These are phyloP conservation scores for Epinephelus lanceolatus DNA, from an alignment of 2,113 vertebrate genomes.

Conservation along the genomic window DNA sequence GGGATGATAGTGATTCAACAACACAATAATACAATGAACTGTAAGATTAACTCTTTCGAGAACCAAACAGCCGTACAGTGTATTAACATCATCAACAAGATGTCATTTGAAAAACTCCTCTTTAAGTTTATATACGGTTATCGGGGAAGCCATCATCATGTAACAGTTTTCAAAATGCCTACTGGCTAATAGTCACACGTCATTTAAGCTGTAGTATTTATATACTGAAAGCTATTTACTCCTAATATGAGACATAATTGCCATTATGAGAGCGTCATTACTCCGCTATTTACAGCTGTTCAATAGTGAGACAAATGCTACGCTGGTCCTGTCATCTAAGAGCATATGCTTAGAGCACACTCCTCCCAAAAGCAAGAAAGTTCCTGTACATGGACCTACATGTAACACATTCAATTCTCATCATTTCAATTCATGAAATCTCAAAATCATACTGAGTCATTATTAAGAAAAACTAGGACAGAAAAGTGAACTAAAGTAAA, in stretches of 20 bases:
- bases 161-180: slow-evolving; percentile 8
- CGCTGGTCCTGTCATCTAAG: not conserved
- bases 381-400: not conserved
- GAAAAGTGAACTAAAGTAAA: not conserved
- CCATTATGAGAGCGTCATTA: slow-evolving; percentile 43
- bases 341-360: slow-evolving; percentile 1
- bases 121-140: not conserved
- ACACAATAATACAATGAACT: not conserved
- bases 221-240: slow-evolving; percentile 35
- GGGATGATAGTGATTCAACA: slow-evolving; percentile 11
- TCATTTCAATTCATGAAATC: not conserved
- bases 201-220: slow-evolving; percentile 45
- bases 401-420: not conserved
- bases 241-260: slow-evolving; percentile 38
- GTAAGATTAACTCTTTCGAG: not conserved
- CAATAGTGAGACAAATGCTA: slow-evolving; percentile 16
- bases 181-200: slow-evolving; percentile 36
- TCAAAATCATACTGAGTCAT: not conserved
- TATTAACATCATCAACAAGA: not conserved
- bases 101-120: slow-evolving; percentile 1
- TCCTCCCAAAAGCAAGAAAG: not conserved
- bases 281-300: slow-evolving; percentile 44
- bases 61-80: not conserved
- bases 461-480: not conserved
- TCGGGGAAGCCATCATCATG: not conserved